Evolutionary conservation across 2,888 invertebrate genomes (phyloP).

Genomic region (Liposcelis brunnea): DNA sequence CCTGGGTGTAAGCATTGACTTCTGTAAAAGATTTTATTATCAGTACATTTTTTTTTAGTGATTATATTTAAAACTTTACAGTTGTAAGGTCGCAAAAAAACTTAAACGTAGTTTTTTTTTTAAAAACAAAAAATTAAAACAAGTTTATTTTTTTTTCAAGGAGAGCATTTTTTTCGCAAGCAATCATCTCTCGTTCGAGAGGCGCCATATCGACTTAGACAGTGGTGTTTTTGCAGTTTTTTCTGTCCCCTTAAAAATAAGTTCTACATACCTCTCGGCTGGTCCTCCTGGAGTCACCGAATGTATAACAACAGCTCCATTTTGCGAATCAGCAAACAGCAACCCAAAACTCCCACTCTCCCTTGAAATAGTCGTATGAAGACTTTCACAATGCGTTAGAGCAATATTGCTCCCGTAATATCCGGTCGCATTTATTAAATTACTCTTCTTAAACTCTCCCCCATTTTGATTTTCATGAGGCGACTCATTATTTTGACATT

Average conservation of each 20-base stretch:
- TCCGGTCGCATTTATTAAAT: too few species aligned
- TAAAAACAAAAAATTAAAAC: background rate
- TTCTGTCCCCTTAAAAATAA: too few species aligned
- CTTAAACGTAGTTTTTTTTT: background rate
- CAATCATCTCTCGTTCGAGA: too few species aligned
- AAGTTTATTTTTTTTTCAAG: background rate
- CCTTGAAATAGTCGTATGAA: constrained; percentile 18
- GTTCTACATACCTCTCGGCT: constrained; percentile 33
- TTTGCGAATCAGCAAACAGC: constrained; percentile 22
- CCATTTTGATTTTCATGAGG: too few species aligned
- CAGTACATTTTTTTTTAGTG: too few species aligned
- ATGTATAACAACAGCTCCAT: constrained; percentile 29
- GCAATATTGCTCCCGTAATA: constrained; percentile 2
- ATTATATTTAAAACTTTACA: too few species aligned
- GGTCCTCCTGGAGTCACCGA: constrained; percentile 34
- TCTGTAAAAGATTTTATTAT: constrained; percentile 29
- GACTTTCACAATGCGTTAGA: constrained; percentile 33
- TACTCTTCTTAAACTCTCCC: too few species aligned
- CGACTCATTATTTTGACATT: too few species aligned
- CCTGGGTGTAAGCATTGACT: constrained; percentile 60
- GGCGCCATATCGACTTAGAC: too few species aligned
- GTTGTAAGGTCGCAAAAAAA: background rate
- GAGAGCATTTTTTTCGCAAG: too few species aligned
- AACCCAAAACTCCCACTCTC: constrained; percentile 1
- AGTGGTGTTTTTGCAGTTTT: too few species aligned